Base-by-base conservation (phyloP, 2,888 invertebrate species). In the Seladonia tumulorum region DNA sequence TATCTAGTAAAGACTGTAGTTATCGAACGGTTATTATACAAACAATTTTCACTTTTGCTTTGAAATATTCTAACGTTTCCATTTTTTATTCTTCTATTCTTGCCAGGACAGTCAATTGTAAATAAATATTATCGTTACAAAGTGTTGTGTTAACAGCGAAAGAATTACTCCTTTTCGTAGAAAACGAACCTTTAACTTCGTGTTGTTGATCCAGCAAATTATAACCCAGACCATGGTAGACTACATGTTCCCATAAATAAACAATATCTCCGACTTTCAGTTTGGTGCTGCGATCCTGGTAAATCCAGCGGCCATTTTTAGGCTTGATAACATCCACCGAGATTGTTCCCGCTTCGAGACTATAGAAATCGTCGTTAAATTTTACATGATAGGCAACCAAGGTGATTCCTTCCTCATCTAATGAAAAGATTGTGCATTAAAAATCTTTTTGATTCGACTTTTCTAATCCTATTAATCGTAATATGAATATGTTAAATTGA, bases 301-400 rank as follows among this genome's bases (percentile, higher is more conserved):
- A 98, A 7, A 95, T 96, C 97, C 97, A 98, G 78, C 96, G 95
- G 0, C 97, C 97, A 83, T 96, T 95, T 89, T 96, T 96, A 0
- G 96, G 94, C 87, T 96, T 96, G 0, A 96, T 93, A 87, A 98
- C 96, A 89, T 98, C 97, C 57, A 96, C 95, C 0, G 97, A 95
- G 96, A 95, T 95, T 8, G 95, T 96, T 0, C 97, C 97, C 0
- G 96, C 97, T 93, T 97, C 97, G 35, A 97, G 93, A 0, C 97
- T 97, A 18, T 97, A 96, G 95, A 98, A 97, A 92, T 97, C 97
- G 87, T 97, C 96, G 92, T 98, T 98, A 0, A 98, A 95, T 87
- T 97, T 97, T 7, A 97, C 97, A 93, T 98, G 97, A 93, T 97
- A 97, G 0, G 97, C 97, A 90, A 97, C 97, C 39, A 97, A 95